Evolutionary conservation across 2,888 invertebrate species (phyloP).

Genomic region (Mimumesa dahlbomi): DNA sequence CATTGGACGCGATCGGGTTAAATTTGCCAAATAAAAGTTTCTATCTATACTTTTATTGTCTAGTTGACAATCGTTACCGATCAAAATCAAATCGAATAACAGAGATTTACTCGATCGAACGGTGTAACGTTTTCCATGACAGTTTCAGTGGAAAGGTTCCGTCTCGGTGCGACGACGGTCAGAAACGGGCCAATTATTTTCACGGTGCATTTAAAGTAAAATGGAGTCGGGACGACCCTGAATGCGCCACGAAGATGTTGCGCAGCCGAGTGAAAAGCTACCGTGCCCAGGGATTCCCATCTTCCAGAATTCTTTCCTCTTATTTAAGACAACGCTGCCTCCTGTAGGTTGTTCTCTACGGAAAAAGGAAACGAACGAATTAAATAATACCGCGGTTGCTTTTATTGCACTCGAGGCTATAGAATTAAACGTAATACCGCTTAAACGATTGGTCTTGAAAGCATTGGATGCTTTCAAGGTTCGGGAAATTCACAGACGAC

Average conservation of each 20-base stretch:
- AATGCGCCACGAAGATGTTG: background rate
- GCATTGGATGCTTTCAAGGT: too few relatives aligned
- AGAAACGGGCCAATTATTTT: conserved; percentile 42
- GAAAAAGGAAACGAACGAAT: background rate
- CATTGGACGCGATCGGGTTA: too few relatives aligned
- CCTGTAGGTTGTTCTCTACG: too few relatives aligned
- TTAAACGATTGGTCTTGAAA: too few relatives aligned
- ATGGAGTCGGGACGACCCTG: background rate
- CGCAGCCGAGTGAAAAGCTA: background rate
- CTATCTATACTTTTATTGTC: too few relatives aligned
- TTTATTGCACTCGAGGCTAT: too few relatives aligned
- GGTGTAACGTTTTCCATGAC: background rate
- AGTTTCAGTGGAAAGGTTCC: background rate
- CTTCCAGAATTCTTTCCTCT: conserved; percentile 1
- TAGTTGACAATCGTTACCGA: too few relatives aligned
- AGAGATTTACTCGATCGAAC: background rate
- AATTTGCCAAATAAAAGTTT: too few relatives aligned
- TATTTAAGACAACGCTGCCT: background rate
- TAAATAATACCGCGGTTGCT: background rate
- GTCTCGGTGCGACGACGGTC: background rate
- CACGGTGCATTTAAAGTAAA: conserved; percentile 31
- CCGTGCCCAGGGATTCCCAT: background rate
- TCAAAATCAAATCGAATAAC: too few relatives aligned
- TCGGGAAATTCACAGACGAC: too few relatives aligned
- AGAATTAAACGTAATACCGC: too few relatives aligned